These are phyloP conservation scores for Oryzias woworae DNA, from an alignment of 2,113 vertebrate species.

Conservation along the genomic window DNA sequence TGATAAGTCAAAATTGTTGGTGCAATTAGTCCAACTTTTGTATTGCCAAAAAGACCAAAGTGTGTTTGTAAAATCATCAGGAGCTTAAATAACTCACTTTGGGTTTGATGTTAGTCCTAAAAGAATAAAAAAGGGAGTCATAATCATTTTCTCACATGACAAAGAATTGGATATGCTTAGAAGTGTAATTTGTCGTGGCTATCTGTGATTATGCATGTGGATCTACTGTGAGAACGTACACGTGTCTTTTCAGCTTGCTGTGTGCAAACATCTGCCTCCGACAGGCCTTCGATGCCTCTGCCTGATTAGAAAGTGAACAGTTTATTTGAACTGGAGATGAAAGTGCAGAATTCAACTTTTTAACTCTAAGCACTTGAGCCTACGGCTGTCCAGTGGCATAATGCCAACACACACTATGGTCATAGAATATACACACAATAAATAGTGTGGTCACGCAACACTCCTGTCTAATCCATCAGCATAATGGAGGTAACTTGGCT, in stretches of 20 bases:
- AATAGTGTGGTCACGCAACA: too few species aligned
- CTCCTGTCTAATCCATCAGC: too few species aligned
- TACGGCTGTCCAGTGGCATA: neutral
- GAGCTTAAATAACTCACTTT: too few species aligned
- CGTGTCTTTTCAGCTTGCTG: constrained; percentile 21
- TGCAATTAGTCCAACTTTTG: neutral
- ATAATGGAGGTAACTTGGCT: too few species aligned
- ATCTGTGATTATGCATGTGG: neutral
- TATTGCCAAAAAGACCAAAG: neutral
- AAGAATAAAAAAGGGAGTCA: neutral
- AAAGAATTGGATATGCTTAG: too few species aligned
- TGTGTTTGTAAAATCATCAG: neutral
- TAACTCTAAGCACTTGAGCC: constrained; percentile 10
- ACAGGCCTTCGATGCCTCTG: constrained; percentile 4
- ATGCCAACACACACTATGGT: too few species aligned
- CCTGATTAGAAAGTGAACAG: constrained; percentile 43
- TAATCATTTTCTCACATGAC: too few species aligned
- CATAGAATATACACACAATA: too few species aligned
- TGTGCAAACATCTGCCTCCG: constrained; percentile 31
- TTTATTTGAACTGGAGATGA: constrained; percentile 43
- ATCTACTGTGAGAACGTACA: neutral
- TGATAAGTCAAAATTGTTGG: constrained; percentile 23
- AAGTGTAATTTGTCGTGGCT: too few species aligned
- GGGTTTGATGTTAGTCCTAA: neutral
- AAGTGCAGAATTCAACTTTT: constrained; percentile 27